These are phyloP conservation scores for Adelges cooleyi DNA, from an alignment of 1,140 invertebrate genomes.

Conservation along the genomic window DNA sequence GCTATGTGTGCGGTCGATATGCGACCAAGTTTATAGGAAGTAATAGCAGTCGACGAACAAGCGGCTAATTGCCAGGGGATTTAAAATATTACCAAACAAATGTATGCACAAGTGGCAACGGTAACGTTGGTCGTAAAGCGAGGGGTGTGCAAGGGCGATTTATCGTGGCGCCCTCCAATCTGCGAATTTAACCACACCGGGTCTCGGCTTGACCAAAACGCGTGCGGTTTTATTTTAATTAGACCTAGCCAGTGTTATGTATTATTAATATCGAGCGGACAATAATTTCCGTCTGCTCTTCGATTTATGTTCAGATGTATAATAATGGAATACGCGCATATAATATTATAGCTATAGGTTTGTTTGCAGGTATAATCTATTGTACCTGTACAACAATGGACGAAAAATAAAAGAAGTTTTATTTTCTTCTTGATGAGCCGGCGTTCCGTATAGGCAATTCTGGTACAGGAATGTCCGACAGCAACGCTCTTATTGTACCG, in stretches of 20 bases:
- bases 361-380: too few species aligned
- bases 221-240: constrained; percentile 11
- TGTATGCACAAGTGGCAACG: background rate
- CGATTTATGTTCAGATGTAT: too few species aligned
- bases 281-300: too few species aligned
- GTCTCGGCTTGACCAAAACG: background rate
- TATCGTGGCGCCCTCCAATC: background rate
- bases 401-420: too few species aligned
- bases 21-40: background rate
- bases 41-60: background rate
- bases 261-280: too few species aligned
- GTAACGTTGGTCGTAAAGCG: background rate
- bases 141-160: background rate
- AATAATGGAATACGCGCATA: too few species aligned
- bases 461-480: too few species aligned
- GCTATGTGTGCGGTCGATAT: background rate
- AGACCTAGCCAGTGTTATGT: background rate
- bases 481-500: too few species aligned
- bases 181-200: constrained; percentile 1
- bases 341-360: too few species aligned
- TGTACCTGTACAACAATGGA: too few species aligned
- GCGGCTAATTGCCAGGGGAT: constrained; percentile 20
- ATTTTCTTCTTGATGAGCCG: too few species aligned
- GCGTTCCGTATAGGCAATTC: too few species aligned
- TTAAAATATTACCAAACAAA: constrained; percentile 25